Base-by-base conservation (phyloP, 2,888 invertebrate genomes). In the Notodonta dromedarius region DNA sequence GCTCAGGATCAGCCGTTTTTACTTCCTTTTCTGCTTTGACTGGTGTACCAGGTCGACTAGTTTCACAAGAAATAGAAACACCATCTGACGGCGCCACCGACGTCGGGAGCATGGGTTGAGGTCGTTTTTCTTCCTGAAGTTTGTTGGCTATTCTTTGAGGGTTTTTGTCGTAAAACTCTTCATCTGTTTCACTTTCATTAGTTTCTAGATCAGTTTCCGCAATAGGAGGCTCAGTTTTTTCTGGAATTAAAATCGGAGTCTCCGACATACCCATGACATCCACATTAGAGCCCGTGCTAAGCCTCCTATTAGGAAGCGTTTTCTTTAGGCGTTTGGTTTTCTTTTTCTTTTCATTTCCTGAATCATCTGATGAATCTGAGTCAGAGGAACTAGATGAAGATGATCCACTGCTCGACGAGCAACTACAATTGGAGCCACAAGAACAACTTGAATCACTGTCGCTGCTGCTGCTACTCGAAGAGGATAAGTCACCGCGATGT, bases 191-290 rank as follows among this genome's bases (percentile, higher is more conserved):
- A 57, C 97, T 96, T 85, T 97, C 96, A 14, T 96, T 96, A 0
- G 98, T 98, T 74, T 97, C 97, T 58, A 98, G 93, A 87, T 98
- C 98, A 0, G 97, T 96, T 88, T 98, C 98, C 46, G 95, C 94
- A 66, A 97, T 95, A 0, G 95, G 90, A 1, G 95, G 94, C 73
- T 96, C 96, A 0, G 90, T 81, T 73, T 94, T 91, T 74, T 93
- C 92, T 46, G 93, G 91, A 24, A 94, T 82, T 64, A 93, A 78
- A 69, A 90, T 82, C 16, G 90, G 90, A 35, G 90, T 91, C 72
- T 94, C 94, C 56, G 94, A 94, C 78, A 89, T 88, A 5, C 93
- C 94, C 70, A 94, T 93, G 2, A 94, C 92, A 78, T 94, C 94
- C 1, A 94, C 93, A 74, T 93, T 92, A n/a, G 94, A 94, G n/a